Conservation (phyloP, 2,113 vertebrate genomes). For the Cettia cetti region DNA sequence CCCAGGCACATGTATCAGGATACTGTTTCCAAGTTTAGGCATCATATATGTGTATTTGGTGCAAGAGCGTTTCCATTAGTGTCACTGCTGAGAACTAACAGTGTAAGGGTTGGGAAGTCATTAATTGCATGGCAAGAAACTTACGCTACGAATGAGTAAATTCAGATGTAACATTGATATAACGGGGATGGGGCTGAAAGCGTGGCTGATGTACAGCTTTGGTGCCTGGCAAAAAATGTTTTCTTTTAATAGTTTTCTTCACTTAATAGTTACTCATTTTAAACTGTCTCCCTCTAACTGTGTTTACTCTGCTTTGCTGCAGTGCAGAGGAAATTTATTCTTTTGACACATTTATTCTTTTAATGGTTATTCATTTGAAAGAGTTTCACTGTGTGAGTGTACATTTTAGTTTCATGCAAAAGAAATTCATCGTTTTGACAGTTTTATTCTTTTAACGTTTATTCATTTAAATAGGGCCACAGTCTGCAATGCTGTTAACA, state of each 20-base stretch:
- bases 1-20: neutral
- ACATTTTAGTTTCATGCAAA: constrained; percentile 48
- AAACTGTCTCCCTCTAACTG: constrained; percentile 24
- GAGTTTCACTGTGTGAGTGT: constrained; percentile 5
- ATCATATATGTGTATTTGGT: neutral
- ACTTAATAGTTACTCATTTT: constrained; percentile 50
- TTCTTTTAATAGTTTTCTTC: constrained; percentile 62
- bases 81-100: constrained; percentile 48
- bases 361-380: constrained; percentile 66
- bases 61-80: neutral
- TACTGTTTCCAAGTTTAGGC: neutral
- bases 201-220: neutral
- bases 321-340: constrained; percentile 61
- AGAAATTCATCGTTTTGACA: constrained; percentile 47
- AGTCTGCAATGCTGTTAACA: neutral
- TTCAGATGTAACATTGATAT: constrained; percentile 35
- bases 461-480: constrained; percentile 27
- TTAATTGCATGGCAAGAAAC: constrained; percentile 39
- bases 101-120: constrained; percentile 19
- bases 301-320: constrained; percentile 8
- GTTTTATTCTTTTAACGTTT: constrained; percentile 41
- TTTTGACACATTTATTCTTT: constrained; percentile 69
- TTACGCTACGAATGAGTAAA: constrained; percentile 30
- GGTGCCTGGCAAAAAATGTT: constrained; percentile 27
- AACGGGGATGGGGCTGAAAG: constrained; percentile 4